These are phyloP conservation scores for Aproaerema taeniolella DNA, from an alignment of 2,888 invertebrate genomes.

Conservation along the genomic window DNA sequence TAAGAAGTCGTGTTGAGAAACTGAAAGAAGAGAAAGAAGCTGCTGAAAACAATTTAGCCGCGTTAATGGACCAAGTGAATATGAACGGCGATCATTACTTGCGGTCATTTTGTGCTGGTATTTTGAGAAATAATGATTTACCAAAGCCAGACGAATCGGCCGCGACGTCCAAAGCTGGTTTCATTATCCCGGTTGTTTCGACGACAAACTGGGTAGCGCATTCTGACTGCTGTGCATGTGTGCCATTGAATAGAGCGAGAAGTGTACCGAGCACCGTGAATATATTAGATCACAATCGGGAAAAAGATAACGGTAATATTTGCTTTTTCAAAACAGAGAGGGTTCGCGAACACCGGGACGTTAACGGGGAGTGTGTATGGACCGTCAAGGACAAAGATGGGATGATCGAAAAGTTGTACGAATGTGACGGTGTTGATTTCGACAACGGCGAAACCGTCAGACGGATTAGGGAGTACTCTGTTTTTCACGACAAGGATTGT, in stretches of 20 bases:
- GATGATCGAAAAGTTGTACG: constrained; percentile 59
- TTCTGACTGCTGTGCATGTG: no score
- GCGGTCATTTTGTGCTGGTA: constrained; percentile 49
- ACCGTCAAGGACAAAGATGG: constrained; percentile 64
- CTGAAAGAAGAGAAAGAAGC: constrained; percentile 46
- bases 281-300: neutral
- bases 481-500: constrained; percentile 61
- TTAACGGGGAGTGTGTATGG: constrained; percentile 61
- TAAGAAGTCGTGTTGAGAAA: constrained; percentile 47
- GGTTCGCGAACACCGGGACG: constrained; percentile 45
- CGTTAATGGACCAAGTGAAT: constrained; percentile 49
- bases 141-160: no score
- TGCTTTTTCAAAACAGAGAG: constrained; percentile 34
- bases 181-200: no score
- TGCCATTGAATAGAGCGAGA: no score
- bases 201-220: no score
- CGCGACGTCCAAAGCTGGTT: no score
- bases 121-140: no score
- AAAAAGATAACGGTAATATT: neutral
- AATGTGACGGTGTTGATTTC: constrained; percentile 47
- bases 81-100: constrained; percentile 48
- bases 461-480: constrained; percentile 61
- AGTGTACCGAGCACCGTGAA: neutral
- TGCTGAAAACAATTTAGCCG: constrained; percentile 44
- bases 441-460: constrained; percentile 52